A percentile compares a stretch with the other conserved stretches of the same genome.
phyloP scores from a whole-genome alignment of 2,113 vertebrate genomes.

The Aegotheles bennettii region DNA sequence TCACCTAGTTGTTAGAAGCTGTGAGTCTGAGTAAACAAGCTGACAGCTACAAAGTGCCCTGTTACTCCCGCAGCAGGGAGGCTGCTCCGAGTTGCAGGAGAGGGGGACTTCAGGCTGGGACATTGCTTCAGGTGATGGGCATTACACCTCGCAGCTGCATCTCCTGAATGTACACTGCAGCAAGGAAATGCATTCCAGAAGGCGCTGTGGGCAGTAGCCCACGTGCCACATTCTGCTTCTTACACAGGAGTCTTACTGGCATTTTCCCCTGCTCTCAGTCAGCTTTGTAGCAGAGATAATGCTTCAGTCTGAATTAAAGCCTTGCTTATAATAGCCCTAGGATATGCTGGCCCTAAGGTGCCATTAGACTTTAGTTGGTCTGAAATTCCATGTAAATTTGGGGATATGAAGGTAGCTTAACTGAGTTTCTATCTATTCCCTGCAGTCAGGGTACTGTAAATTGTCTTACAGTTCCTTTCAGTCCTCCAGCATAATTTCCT shows the following conservation, averaged over 20 bases:
- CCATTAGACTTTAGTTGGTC: background rate
- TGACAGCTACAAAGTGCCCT: background rate
- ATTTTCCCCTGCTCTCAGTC: background rate
- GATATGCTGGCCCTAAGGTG: background rate
- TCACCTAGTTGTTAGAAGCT: background rate
- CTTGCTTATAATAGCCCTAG: background rate
- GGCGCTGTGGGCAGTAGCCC: background rate
- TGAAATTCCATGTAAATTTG: background rate
- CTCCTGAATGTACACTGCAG: background rate
- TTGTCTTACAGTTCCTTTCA: background rate
- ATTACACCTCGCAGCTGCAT: background rate
- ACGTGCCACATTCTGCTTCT: fast-evolving
- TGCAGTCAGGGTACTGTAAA: background rate
- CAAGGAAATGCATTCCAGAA: background rate
- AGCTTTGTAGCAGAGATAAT: background rate
- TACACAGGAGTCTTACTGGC: background rate
- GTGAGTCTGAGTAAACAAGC: background rate
- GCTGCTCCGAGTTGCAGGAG: background rate
- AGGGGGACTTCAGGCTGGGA: background rate
- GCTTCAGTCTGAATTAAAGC: background rate
- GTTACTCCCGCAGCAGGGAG: background rate
- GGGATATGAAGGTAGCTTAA: background rate
- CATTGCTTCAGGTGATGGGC: background rate
- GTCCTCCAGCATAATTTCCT: background rate
- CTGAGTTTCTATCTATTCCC: background rate